A percentile compares a stretch with the other conserved stretches of the same genome.
Conservation (phyloP, 2,113 vertebrate genomes). For the Rallus limicola region DNA sequence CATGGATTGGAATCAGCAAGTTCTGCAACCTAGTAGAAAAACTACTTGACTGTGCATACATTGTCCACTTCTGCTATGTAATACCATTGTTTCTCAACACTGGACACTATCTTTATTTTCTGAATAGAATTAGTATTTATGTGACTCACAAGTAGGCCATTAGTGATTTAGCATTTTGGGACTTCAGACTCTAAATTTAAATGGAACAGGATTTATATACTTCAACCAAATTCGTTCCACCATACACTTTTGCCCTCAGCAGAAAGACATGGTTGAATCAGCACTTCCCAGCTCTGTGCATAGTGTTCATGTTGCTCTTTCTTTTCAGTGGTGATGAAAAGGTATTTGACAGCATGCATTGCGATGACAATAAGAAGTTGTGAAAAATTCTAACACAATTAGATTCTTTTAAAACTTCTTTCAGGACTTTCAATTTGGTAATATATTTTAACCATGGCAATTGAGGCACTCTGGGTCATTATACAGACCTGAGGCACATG, state of each 20-base stretch:
- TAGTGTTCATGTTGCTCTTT: neutral
- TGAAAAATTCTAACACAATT: neutral
- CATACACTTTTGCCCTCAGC: neutral
- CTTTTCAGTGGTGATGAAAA: neutral
- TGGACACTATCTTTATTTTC: neutral
- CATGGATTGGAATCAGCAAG: neutral
- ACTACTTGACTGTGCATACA: neutral
- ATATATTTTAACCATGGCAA: neutral
- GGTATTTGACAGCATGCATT: neutral
- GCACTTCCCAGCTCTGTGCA: neutral
- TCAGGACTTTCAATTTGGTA: neutral
- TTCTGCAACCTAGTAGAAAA: neutral
- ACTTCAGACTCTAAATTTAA: neutral
- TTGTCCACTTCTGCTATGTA: neutral
- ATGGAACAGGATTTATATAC: neutral
- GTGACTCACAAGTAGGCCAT: neutral
- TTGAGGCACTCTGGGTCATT: neutral
- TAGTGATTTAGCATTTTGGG: neutral
- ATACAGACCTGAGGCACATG: neutral
- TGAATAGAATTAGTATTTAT: neutral
- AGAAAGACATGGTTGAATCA: neutral
- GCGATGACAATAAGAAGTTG: neutral
- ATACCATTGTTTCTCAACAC: neutral
- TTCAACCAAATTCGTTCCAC: neutral
- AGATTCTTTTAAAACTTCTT: neutral